These are phyloP conservation scores for Microtus ochrogaster DNA, from an alignment of 2,113 vertebrate species.

Conservation along the genomic window DNA sequence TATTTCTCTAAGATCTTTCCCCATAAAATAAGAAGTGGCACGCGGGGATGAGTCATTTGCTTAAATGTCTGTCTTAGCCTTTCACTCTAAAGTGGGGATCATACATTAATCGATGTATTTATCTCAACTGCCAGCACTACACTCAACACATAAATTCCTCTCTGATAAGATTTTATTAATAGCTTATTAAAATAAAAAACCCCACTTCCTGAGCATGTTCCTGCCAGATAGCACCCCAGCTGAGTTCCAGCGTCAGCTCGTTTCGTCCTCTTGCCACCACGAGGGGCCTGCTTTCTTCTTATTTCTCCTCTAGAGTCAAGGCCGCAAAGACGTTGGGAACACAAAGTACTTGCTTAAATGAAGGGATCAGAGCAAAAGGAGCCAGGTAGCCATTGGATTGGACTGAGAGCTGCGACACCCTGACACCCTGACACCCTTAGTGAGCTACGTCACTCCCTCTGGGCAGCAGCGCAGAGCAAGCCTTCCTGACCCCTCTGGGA, in stretches of 20 bases:
- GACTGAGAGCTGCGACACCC: background rate
- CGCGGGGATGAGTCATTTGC: background rate
- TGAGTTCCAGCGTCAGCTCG: background rate
- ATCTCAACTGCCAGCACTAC: background rate
- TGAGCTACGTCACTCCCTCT: fast-evolving
- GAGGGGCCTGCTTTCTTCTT: background rate
- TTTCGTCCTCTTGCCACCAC: background rate
- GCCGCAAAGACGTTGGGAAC: background rate
- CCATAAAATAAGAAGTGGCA: background rate
- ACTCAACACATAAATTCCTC: background rate
- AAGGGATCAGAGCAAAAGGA: background rate
- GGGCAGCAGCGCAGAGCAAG: background rate
- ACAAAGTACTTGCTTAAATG: background rate
- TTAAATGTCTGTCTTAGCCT: background rate
- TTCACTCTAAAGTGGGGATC: background rate
- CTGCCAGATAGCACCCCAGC: background rate
- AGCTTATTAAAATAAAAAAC: background rate
- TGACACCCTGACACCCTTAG: background rate
- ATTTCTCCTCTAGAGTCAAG: background rate
- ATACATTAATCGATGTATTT: background rate
- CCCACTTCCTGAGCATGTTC: background rate
- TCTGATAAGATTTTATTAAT: conserved; percentile 19
- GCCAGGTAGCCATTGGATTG: background rate
- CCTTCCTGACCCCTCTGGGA: background rate
- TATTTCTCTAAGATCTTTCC: background rate